Percentiles rank a stretch among this genome's conserved stretches.
Conservation (phyloP, 2,888 invertebrate species). For the Blastobasis lacticolella region DNA sequence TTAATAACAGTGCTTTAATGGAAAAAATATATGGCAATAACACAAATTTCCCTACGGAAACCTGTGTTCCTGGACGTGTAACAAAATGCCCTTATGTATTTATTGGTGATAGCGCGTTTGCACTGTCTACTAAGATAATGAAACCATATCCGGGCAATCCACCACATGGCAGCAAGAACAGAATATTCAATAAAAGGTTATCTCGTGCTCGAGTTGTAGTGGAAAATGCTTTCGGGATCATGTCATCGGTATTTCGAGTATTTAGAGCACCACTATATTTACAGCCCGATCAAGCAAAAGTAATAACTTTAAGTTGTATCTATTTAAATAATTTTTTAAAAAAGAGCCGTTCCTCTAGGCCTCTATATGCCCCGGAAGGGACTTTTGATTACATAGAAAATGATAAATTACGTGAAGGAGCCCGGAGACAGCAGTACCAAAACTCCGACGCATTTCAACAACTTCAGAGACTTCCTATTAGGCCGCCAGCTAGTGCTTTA, state of each 20-base stretch:
- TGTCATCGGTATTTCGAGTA: slow-evolving; percentile 12
- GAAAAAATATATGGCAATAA: slow-evolving; percentile 8
- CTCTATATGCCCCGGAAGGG: too few relatives aligned
- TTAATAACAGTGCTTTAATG: neutral
- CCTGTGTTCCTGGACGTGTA: too few relatives aligned
- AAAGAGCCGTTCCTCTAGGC: neutral
- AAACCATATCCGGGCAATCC: too few relatives aligned
- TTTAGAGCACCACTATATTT: slow-evolving; percentile 12
- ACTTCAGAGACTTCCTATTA: too few relatives aligned
- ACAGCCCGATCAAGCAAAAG: slow-evolving; percentile 7
- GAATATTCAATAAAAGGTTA: slow-evolving; percentile 8
- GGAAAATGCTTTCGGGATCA: slow-evolving; percentile 18
- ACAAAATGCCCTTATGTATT: too few relatives aligned
- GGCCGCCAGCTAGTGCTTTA: too few relatives aligned
- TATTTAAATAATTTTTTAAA: slow-evolving; percentile 10
- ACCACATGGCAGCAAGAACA: neutral
- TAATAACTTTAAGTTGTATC: slow-evolving; percentile 8
- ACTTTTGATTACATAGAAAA: too few relatives aligned
- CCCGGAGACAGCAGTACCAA: too few relatives aligned
- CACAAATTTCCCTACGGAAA: slow-evolving; percentile 7
- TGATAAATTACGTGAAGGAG: too few relatives aligned
- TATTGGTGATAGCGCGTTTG: too few relatives aligned
- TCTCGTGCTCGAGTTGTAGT: slow-evolving; percentile 14
- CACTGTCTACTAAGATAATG: too few relatives aligned
- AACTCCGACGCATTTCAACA: too few relatives aligned